Evolutionary conservation across 1,140 invertebrate species (phyloP).

Genomic region (Phortica variegata): DNA sequence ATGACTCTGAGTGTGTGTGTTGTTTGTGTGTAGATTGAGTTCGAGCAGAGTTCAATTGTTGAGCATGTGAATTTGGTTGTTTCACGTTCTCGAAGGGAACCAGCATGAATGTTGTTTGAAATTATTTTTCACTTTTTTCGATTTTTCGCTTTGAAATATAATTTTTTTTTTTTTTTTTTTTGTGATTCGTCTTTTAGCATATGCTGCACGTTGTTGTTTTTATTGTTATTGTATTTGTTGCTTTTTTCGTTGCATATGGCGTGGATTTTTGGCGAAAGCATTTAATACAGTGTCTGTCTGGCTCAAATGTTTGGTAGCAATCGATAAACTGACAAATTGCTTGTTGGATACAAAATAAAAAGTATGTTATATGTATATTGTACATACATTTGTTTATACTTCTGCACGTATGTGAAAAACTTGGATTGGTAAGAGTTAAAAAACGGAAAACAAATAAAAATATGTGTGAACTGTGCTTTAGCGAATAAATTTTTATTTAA

Average conservation of each 20-base stretch:
- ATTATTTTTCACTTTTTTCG: slow-evolving; percentile 52
- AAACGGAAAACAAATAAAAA: too few species aligned
- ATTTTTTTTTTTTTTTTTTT: not conserved
- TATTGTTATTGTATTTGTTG: slow-evolving; percentile 6
- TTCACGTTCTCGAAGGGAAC: too few species aligned
- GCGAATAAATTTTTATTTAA: too few species aligned
- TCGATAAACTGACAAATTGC: slow-evolving; percentile 55
- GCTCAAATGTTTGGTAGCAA: slow-evolving; percentile 55
- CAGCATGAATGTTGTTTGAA: slow-evolving; percentile 26
- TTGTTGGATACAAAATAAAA: too few species aligned
- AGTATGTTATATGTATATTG: too few species aligned
- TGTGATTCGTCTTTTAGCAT: too few species aligned
- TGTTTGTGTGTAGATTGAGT: slow-evolving; percentile 20
- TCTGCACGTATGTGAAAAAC: too few species aligned
- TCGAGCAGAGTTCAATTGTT: too few species aligned
- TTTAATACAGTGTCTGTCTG: slow-evolving; percentile 55
- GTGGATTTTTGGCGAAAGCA: slow-evolving; percentile 22
- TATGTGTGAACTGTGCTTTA: too few species aligned
- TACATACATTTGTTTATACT: too few species aligned
- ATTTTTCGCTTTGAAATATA: slow-evolving; percentile 54
- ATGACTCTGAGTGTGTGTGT: slow-evolving; percentile 19
- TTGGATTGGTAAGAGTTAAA: too few species aligned
- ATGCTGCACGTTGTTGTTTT: slow-evolving; percentile 11
- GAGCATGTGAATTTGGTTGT: too few species aligned
- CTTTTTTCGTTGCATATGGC: slow-evolving; percentile 9